A percentile compares a stretch with the other conserved stretches of the same genome.
Conservation (phyloP, 2,888 invertebrate species). For the Omphaloscelis lunosa region DNA sequence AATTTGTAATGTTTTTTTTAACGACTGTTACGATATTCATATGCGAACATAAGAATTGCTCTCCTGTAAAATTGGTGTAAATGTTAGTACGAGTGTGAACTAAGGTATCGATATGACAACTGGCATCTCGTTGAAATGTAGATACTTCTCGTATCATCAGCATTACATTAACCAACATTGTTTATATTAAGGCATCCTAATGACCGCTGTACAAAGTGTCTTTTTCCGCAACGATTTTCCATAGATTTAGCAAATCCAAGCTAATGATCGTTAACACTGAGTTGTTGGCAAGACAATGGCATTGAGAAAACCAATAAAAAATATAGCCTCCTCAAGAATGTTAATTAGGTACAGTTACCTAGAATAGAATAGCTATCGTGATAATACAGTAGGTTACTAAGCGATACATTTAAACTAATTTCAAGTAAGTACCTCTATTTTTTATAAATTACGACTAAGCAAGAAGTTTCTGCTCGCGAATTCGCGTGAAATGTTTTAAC, state of each 20-base stretch:
- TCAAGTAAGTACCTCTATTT: background rate
- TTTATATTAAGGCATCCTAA: background rate
- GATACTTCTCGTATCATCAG: background rate
- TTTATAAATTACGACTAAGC: no score
- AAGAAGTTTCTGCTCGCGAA: no score
- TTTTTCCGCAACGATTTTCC: background rate
- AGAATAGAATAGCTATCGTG: background rate
- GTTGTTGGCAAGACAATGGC: background rate
- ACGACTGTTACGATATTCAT: no score
- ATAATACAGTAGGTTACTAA: background rate
- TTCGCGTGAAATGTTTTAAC: no score
- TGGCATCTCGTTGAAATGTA: background rate
- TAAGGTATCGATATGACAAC: no score
- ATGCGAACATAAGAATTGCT: no score
- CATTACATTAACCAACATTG: background rate
- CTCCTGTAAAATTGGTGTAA: no score
- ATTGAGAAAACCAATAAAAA: conserved; percentile 15
- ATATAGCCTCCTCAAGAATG: background rate
- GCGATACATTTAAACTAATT: conserved; percentile 7
- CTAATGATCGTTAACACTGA: background rate
- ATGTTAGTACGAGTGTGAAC: no score
- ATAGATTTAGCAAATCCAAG: background rate
- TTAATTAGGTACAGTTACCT: conserved; percentile 1
- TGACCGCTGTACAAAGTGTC: background rate
- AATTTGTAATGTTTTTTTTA: no score